Evolutionary conservation across 1,140 invertebrate species (phyloP), one percentile per base, ranked within the genome.

Genomic region (Bombus haemorrhoidalis): DNA sequence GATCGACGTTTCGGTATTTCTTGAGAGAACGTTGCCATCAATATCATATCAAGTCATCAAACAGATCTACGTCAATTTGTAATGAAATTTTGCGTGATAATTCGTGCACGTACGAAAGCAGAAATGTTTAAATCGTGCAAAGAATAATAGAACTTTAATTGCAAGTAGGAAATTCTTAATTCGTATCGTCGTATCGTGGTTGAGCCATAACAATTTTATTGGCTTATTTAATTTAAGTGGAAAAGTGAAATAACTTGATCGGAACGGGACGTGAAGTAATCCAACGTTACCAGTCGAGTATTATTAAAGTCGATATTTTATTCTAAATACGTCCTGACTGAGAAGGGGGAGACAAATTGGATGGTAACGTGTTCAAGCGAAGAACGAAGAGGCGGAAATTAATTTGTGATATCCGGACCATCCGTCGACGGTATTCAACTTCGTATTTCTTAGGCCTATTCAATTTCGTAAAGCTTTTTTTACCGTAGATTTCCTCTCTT

Each of bases 321-420:
- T 73, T 43, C 15, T 34, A 64, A 13, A 32, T 15, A 2, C n/a
- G n/a, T 66, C 6, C 0, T 8, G n/a, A 62, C 12, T 2, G 64
- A 66, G 64, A 47, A 57, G 62, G 62, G 22, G 3, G 66, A 13
- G 41, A 75, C 59, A 37, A 75, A 34, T 18, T 3, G 13, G 43
- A 62, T 28, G 39, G 47, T 74, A 81, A 32, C 22, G 15, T 4
- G 22, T 83, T 8, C n/a, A 18, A 59, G 34, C 32, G 8, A 1
- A 66, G 37, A 32, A 53, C 2, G 2, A 37, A 37, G 39, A 78
- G 66, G 41, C 22, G 22, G 37, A 82, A 68, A 82, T 77, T 82
- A 68, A 78, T 83, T 88, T 88, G 87, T 82, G 74, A 86, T 83
- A 88, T 72, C 32, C 62, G 64, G 80, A 69, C 39, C 59, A 86